Base-by-base conservation (phyloP, 2,113 vertebrate genomes). In the Trogon melanurus region DNA sequence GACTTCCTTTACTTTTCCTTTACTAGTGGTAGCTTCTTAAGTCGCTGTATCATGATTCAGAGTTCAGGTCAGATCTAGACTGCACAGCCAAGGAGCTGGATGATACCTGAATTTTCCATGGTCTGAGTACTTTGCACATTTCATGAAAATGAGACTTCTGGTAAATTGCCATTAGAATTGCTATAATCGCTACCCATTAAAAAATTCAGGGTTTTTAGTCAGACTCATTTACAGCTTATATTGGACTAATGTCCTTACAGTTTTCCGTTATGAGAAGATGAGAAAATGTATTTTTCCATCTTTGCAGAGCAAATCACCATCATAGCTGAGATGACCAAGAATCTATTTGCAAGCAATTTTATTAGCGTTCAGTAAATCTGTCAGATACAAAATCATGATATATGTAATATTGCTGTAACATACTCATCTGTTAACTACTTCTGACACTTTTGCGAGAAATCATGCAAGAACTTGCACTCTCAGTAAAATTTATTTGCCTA, bases 221-320 rank as follows among this genome's bases (percentile, higher is more conserved):
- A 73, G 32, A 66, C 36, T 90, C 47, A 70, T 95, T 95, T 91
- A 57, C 5, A 12, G 58, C 34, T 70, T 81, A n/a, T 89, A 82
- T 82, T 89, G 79, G 38, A 81, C 65, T 89, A 79, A 87, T 89
- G 78, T 27, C 58, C 61, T 92, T 93, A 85, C 57, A 78, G 32
- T 67, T 81, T 94, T 87, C 56, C 32, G 23, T 89, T 89, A 76
- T 67, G 44, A 74, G 75, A 79, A 88, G 38, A 88, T 85, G 34
- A 79, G 71, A 94, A 94, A 85, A 70, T 76, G 50, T 69, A 26
- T 75, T 93, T 62, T 87, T 79, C 7, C 47, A 0, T 94, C 75
- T 73, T 89, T 65, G 36, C 70, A 70, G 75, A 83, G 36, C 64
- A 82, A 82, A 82, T 88, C 75, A 76, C 47, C 27, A 34, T 82